phyloP scores from a whole-genome alignment of 2,797 vertebrate genomes.

The Aythya fuligula region DNA sequence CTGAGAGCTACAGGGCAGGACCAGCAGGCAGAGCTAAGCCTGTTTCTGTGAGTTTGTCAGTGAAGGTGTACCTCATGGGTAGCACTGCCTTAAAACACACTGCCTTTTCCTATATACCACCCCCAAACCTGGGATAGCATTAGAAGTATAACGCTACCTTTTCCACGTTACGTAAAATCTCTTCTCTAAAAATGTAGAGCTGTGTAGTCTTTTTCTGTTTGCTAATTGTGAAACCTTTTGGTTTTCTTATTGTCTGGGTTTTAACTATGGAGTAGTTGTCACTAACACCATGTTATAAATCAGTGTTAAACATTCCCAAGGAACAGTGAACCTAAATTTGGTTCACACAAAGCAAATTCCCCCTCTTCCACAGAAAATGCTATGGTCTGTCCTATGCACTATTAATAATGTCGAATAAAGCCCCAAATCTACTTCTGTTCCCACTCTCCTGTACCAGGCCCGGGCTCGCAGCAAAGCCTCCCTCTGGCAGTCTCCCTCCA shows the following conservation, averaged over 20 bases:
- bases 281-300: background rate
- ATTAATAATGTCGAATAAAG: background rate
- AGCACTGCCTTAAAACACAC: background rate
- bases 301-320: background rate
- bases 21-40: background rate
- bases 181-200: background rate
- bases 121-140: background rate
- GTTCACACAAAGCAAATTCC: background rate
- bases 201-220: background rate
- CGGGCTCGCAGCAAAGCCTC: background rate
- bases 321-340: background rate
- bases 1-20: background rate
- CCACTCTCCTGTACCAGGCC: background rate
- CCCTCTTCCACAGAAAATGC: background rate
- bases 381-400: background rate
- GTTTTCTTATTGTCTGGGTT: background rate
- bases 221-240: background rate
- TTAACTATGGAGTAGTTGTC: background rate
- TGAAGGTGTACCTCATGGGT: background rate
- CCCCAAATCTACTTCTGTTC: background rate
- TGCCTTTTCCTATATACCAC: background rate
- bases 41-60: background rate
- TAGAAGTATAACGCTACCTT: background rate
- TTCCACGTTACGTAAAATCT: background rate
- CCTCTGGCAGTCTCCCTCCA: background rate